These are phyloP conservation scores for Cynoglossus semilaevis DNA, from an alignment of 2,113 vertebrate species.

Conservation along the genomic window DNA sequence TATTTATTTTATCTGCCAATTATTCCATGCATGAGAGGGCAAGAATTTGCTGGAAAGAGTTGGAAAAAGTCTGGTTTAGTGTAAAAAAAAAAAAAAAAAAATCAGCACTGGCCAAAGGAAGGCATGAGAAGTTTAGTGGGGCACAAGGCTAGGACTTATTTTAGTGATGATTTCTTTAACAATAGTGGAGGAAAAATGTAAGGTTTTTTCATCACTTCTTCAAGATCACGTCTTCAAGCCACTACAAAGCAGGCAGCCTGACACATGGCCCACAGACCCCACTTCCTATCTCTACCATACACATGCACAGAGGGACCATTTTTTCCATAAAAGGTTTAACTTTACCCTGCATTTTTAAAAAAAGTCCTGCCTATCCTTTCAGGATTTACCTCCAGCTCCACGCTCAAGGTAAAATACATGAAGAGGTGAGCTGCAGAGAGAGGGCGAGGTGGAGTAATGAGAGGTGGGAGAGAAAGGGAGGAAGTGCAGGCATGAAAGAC, in stretches of 20 bases:
- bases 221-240: constrained; percentile 41
- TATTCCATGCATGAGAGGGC: constrained; percentile 52
- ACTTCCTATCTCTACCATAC: constrained; percentile 28
- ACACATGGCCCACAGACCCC: constrained; percentile 68
- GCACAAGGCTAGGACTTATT: constrained; percentile 8
- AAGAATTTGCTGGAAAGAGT: constrained; percentile 46
- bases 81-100: constrained; percentile 56
- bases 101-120: constrained; percentile 37
- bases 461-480: constrained; percentile 20
- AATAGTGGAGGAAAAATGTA: constrained; percentile 28
- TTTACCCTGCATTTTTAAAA: constrained; percentile 10
- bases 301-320: constrained; percentile 17
- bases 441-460: constrained; percentile 5
- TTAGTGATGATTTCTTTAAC: constrained; percentile 11
- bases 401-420: constrained; percentile 3
- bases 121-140: constrained; percentile 28
- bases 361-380: constrained; percentile 1
- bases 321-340: constrained; percentile 23
- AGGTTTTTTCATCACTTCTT: constrained; percentile 24
- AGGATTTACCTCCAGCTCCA: neutral
- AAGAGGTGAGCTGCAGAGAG: constrained; percentile 24
- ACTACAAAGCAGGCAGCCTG: constrained; percentile 43
- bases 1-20: constrained; percentile 55
- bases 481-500: constrained; percentile 53
- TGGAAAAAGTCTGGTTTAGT: constrained; percentile 53